phyloP scores from a whole-genome alignment of 2,113 vertebrate genomes.

The Cyprinus carpio region DNA sequence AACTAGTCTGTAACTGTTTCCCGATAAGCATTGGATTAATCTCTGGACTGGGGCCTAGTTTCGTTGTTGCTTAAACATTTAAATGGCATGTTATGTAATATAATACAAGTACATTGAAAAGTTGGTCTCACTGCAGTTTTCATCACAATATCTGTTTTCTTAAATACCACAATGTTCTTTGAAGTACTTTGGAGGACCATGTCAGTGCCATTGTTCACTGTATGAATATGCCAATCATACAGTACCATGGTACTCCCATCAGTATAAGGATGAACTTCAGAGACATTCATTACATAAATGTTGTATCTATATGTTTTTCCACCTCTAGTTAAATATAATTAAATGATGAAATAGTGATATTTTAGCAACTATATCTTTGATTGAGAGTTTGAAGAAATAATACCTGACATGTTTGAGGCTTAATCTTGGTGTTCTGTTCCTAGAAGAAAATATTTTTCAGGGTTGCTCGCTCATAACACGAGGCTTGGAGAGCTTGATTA shows the following conservation, averaged over 20 bases:
- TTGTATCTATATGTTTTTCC: too few species aligned
- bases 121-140: not conserved
- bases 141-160: not conserved
- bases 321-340: not conserved
- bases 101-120: not conserved
- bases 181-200: not conserved
- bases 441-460: not conserved
- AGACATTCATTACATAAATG: too few species aligned
- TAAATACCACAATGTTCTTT: not conserved
- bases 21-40: constrained; percentile 27
- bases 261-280: too few species aligned
- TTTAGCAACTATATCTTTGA: not conserved
- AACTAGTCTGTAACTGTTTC: constrained; percentile 22
- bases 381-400: not conserved
- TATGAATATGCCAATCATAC: not conserved
- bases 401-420: not conserved
- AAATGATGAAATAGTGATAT: not conserved
- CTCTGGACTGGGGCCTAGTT: constrained; percentile 5
- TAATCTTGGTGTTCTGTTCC: not conserved
- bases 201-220: not conserved
- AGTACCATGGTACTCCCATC: too few species aligned
- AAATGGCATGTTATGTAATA: not conserved
- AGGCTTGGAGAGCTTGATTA: not conserved
- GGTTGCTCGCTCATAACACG: not conserved
- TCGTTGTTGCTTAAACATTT: not conserved